A percentile compares a stretch with the other conserved stretches of the same genome.
phyloP scores from a whole-genome alignment of 64 coral and sea anemone species.

The Actinia tenebrosa region DNA sequence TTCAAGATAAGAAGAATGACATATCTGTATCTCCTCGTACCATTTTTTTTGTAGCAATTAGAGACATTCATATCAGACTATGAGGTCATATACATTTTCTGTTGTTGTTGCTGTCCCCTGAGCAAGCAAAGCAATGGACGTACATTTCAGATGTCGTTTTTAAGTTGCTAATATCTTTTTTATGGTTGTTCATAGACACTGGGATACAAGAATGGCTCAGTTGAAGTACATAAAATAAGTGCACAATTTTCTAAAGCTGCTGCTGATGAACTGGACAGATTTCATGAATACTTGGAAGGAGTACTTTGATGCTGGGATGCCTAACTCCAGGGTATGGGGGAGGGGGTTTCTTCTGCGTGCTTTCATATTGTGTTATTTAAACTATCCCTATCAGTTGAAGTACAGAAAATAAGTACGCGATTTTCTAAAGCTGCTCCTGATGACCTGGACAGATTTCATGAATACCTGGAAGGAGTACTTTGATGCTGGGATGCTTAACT shows the following conservation, averaged over 20 bases:
- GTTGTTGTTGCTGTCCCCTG: too few species aligned
- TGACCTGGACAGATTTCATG: constrained; percentile 73
- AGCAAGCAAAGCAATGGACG: too few species aligned
- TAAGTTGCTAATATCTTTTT: not conserved
- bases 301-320: not conserved
- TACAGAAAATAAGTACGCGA: constrained; percentile 31
- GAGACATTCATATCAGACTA: too few species aligned
- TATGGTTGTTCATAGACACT: constrained; percentile 45
- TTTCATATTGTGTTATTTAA: not conserved
- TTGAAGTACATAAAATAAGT: constrained; percentile 74
- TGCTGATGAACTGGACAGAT: constrained; percentile 77
- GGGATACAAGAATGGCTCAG: constrained; percentile 66
- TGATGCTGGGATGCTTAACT: not conserved
- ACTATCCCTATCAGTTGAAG: not conserved
- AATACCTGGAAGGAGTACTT: constrained; percentile 36
- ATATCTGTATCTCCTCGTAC: too few species aligned
- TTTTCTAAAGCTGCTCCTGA: constrained; percentile 65
- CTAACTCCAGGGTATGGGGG: too few species aligned
- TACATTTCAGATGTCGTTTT: too few species aligned
- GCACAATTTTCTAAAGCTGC: constrained; percentile 48
- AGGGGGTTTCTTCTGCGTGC: not conserved
- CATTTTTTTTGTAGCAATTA: too few species aligned
- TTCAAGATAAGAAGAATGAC: too few species aligned
- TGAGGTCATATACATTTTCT: too few species aligned
- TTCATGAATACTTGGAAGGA: constrained; percentile 49